These are phyloP conservation scores for Periphyllus acericola DNA, from an alignment of 2,888 invertebrate genomes.

Conservation along the genomic window DNA sequence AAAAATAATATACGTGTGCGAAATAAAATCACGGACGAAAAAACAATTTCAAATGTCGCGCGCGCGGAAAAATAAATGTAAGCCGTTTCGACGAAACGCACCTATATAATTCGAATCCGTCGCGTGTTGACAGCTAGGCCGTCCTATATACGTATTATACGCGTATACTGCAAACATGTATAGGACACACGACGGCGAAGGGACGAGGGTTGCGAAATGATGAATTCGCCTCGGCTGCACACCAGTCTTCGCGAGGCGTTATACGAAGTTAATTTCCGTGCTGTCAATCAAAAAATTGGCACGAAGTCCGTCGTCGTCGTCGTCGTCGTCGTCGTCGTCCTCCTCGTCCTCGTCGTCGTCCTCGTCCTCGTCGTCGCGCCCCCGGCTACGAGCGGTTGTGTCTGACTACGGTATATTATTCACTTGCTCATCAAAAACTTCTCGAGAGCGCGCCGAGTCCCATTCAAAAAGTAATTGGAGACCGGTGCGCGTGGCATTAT, in stretches of 20 bases:
- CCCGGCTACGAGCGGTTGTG: not conserved
- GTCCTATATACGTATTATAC: not conserved
- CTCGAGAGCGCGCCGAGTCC: constrained; percentile 15
- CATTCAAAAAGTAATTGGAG: constrained; percentile 48
- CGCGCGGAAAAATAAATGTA: not conserved
- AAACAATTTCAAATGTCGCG: constrained; percentile 44
- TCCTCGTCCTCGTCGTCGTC: constrained; percentile 27
- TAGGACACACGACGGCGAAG: not conserved
- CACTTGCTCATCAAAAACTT: constrained; percentile 53
- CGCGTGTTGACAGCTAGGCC: constrained; percentile 38
- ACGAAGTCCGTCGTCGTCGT: constrained; percentile 23
- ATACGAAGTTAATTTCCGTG: constrained; percentile 60
- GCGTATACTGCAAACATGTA: not conserved
- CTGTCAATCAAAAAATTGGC: constrained; percentile 61
- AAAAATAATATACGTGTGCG: too few relatives aligned
- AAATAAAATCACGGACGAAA: too few relatives aligned
- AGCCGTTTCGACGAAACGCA: constrained; percentile 12
- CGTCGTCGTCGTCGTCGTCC: constrained; percentile 23
- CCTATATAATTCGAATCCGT: constrained; percentile 49
- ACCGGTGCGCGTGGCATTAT: too few relatives aligned
- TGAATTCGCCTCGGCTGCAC: constrained; percentile 39
- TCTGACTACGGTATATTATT: constrained; percentile 49
- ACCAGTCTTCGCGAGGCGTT: not conserved
- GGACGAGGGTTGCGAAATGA: constrained; percentile 41
- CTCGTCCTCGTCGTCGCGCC: constrained; percentile 27